Evolutionary conservation across 2,888 invertebrate species (phyloP).

Genomic region (Dendrolimus pini): DNA sequence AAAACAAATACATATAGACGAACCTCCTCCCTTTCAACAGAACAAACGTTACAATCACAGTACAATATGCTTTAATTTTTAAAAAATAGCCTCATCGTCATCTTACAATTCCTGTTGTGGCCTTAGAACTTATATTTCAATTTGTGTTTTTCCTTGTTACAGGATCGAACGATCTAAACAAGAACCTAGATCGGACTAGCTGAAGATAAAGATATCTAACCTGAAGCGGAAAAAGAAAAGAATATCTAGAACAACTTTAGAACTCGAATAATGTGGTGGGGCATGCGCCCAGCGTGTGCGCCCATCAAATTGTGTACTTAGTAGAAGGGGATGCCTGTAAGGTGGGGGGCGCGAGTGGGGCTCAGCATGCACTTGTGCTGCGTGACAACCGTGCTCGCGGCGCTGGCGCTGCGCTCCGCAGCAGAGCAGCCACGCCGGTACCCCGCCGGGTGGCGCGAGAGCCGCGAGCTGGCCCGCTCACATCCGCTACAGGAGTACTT

Average conservation of each 20-base stretch:
- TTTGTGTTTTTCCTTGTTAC: conserved; percentile 25
- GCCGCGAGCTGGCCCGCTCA: conserved; percentile 43
- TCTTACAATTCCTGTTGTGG: too few species aligned
- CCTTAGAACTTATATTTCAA: too few species aligned
- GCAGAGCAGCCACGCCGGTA: conserved; percentile 59
- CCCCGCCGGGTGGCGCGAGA: conserved; percentile 49
- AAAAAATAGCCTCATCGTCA: too few species aligned
- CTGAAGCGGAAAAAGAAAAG: conserved; percentile 27
- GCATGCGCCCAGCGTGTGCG: conserved; percentile 54
- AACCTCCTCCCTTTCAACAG: too few species aligned
- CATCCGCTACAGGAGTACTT: conserved; percentile 59
- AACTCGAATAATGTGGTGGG: conserved; percentile 63
- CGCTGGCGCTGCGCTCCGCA: conserved; percentile 58
- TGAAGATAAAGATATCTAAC: conserved; percentile 16
- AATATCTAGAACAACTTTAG: conserved; percentile 20
- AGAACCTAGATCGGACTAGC: conserved; percentile 7
- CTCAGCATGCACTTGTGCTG: conserved; percentile 65
- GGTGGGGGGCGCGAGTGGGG: conserved; percentile 51
- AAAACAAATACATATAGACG: too few species aligned
- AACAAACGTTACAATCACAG: too few species aligned
- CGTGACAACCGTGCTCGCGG: conserved; percentile 57
- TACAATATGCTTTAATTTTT: too few species aligned
- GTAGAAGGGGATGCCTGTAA: conserved; percentile 54
- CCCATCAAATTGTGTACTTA: conserved; percentile 56
- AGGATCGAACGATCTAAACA: conserved; percentile 17